These are phyloP conservation scores for Yasuhikotakia modesta DNA, from an alignment of 2,797 vertebrate species.

Conservation along the genomic window DNA sequence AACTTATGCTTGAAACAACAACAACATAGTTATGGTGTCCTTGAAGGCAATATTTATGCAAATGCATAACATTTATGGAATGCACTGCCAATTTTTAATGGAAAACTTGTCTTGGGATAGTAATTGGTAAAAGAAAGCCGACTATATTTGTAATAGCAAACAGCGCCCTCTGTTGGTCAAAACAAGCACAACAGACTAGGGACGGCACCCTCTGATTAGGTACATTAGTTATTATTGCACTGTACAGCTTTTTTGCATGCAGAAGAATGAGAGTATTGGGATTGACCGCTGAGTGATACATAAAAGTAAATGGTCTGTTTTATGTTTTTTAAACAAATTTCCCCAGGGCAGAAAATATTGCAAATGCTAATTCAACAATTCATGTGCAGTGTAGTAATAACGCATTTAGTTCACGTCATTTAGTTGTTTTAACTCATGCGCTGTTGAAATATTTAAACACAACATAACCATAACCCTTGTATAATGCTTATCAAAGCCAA, in stretches of 20 bases:
- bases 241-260: too few species aligned
- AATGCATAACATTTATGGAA: too few species aligned
- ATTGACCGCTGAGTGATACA: too few species aligned
- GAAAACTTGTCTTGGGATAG: background rate
- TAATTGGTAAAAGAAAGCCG: background rate
- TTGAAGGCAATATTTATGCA: background rate
- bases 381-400: too few species aligned
- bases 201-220: background rate
- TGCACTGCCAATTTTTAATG: background rate
- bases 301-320: too few species aligned
- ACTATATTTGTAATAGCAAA: background rate
- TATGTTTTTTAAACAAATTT: too few species aligned
- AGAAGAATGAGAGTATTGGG: too few species aligned
- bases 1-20: background rate
- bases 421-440: background rate
- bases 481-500: background rate
- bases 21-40: background rate
- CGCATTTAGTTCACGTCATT: background rate
- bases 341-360: too few species aligned
- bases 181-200: background rate
- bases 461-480: background rate
- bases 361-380: too few species aligned
- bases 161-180: background rate
- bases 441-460: background rate
- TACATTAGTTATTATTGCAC: too few species aligned